Evolutionary conservation across 2,113 vertebrate genomes (phyloP), one percentile per base, ranked within the genome.

Genomic region (Mellivora capensis): DNA sequence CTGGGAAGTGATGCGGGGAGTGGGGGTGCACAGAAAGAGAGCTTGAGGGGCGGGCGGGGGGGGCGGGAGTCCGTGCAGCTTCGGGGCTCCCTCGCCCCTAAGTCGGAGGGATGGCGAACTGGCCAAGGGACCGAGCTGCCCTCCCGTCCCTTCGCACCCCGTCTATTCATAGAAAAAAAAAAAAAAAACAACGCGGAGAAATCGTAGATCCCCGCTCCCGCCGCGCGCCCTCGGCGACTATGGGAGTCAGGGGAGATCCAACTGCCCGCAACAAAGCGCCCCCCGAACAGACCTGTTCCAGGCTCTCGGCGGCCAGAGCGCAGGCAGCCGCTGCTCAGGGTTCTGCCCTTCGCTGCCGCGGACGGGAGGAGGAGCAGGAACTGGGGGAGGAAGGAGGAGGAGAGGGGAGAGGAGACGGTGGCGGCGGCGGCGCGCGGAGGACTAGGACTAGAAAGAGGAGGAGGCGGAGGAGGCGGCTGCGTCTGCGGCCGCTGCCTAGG

Each of bases 211-310:
- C 94, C 84, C 47, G 18, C 27, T 2, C 72, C 71, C 31, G 7
- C 82, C 79, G n/a, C 13, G 15, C 52, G 84, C 88, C 94, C 77
- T 97, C 81, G 54, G 76, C 7, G n/a, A 34, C 85, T 96, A 69
- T 69, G 0, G 3, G n/a, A 71, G 44, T 80, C 76, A 23, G 86
- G 9, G 29, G 82, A 87, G 89, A 44, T 96, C 83, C 74, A 69
- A 81, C 14, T 69, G 42, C 77, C 81, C 57, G 44, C 96, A 98
- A 98, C 98, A 96, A 96, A 98, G 98, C 74, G 27, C 86, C 71
- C 91, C 37, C 23, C 0, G n/a, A 76, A 98, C 98, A 98, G 98
- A 98, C 98, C 98, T 99, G 97, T 82, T 97, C 91, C 34, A 97
- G 97, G 91, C 97, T 98, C 96, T 96, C 87, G 94, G 14, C 74